Evolutionary conservation across 1,140 invertebrate genomes (phyloP).

Genomic region (Drosophila gunungcola): DNA sequence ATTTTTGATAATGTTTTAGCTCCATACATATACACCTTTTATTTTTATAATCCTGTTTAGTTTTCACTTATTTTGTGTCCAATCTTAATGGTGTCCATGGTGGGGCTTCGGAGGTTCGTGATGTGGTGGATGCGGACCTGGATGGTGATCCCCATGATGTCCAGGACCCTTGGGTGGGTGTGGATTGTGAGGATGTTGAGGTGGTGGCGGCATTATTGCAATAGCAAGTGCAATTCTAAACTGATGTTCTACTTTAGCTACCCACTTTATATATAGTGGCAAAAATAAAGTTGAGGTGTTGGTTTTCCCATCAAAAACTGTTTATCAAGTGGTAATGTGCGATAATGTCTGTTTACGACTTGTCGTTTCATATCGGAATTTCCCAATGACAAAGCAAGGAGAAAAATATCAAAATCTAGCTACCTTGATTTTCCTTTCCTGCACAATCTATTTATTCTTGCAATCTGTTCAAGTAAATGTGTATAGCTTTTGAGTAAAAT

Average conservation of each 20-base stretch:
- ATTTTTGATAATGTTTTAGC: background rate
- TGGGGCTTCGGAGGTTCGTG: constrained; percentile 22
- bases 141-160: constrained; percentile 39
- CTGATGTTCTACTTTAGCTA: constrained; percentile 7
- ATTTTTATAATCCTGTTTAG: background rate
- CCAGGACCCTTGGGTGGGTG: constrained; percentile 29
- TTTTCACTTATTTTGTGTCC: background rate
- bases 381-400: constrained; percentile 18
- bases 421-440: background rate
- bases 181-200: constrained; percentile 29
- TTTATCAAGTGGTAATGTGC: constrained; percentile 9
- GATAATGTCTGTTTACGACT: constrained; percentile 16
- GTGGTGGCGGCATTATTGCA: constrained; percentile 38
- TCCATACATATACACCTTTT: background rate
- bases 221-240: constrained; percentile 4
- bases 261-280: constrained; percentile 19
- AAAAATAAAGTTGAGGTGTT: background rate
- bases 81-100: constrained; percentile 16
- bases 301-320: constrained; percentile 15
- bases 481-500: constrained; percentile 28
- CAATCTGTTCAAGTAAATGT: background rate
- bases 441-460: background rate
- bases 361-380: constrained; percentile 34
- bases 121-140: constrained; percentile 24
- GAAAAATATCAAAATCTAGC: constrained; percentile 3